Percentiles rank a stretch among this genome's conserved stretches.
Evolutionary conservation across 1,140 invertebrate species (phyloP).

Genomic region (Neomicropteryx cornuta): DNA sequence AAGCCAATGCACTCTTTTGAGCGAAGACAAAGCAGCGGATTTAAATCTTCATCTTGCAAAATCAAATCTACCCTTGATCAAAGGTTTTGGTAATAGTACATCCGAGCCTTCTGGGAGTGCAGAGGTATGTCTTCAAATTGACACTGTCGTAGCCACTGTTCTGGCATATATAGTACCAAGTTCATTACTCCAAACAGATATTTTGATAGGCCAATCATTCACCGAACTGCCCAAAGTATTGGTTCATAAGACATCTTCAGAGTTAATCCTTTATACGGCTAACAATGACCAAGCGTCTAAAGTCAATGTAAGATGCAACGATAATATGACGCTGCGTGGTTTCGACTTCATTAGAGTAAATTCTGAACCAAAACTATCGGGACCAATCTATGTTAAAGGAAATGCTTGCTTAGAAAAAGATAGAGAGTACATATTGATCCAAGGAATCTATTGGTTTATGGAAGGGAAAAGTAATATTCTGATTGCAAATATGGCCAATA

Average conservation of each 20-base stretch:
- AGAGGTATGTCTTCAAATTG: background rate
- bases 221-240: constrained; percentile 6
- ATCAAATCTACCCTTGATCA: constrained; percentile 3
- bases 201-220: constrained; percentile 6
- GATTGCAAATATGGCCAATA: too few species aligned
- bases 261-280: constrained; percentile 4
- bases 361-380: too few species aligned
- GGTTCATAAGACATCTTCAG: constrained; percentile 4
- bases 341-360: too few species aligned
- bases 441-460: too few species aligned
- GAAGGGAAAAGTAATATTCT: too few species aligned
- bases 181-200: constrained; percentile 5
- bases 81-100: constrained; percentile 5
- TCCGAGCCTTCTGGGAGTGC: constrained; percentile 1
- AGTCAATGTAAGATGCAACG: too few species aligned
- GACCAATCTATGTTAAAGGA: too few species aligned
- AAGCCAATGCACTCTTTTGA: constrained; percentile 7
- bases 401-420: too few species aligned
- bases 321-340: too few species aligned
- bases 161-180: constrained; percentile 2
- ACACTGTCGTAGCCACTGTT: constrained; percentile 3
- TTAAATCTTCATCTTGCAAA: background rate
- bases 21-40: background rate
- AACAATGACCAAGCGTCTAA: too few species aligned
- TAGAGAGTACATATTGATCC: too few species aligned